Evolutionary conservation across 2,888 invertebrate species (phyloP).

Genomic region (Cosmorhoe ocellata): DNA sequence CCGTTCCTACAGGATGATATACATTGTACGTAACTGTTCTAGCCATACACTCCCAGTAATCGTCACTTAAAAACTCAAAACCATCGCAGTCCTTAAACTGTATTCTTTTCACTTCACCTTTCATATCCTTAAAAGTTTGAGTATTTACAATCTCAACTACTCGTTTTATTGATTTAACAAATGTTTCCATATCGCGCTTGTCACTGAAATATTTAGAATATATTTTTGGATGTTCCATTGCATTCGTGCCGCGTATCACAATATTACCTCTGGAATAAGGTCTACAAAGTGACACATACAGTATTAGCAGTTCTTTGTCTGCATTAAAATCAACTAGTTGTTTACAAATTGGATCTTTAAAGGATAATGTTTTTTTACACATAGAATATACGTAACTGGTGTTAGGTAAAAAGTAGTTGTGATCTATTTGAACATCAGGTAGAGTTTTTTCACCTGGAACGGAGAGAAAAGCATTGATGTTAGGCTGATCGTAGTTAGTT

Average conservation of each 20-base stretch:
- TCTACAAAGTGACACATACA: slow-evolving; percentile 65
- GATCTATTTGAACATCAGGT: slow-evolving; percentile 73
- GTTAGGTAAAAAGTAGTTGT: slow-evolving; percentile 69
- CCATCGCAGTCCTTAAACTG: slow-evolving; percentile 59
- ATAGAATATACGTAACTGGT: slow-evolving; percentile 59
- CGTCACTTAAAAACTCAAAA: slow-evolving; percentile 54
- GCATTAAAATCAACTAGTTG: slow-evolving; percentile 62
- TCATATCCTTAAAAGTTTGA: slow-evolving; percentile 52
- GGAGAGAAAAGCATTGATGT: slow-evolving; percentile 69
- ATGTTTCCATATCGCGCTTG: slow-evolving; percentile 58
- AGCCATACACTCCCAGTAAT: slow-evolving; percentile 74
- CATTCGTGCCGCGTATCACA: slow-evolving; percentile 51
- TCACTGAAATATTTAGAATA: slow-evolving; percentile 68
- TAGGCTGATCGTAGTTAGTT: slow-evolving; percentile 70
- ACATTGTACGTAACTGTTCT: slow-evolving; percentile 68
- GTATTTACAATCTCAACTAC: slow-evolving; percentile 61
- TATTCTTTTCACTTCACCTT: slow-evolving; percentile 63
- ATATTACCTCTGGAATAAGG: slow-evolving; percentile 67
- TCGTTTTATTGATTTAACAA: slow-evolving; percentile 57
- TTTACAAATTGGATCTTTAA: slow-evolving; percentile 60
- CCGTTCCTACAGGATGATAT: slow-evolving; percentile 73
- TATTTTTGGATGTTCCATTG: slow-evolving; percentile 64
- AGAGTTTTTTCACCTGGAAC: slow-evolving; percentile 52
- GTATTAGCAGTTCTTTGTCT: slow-evolving; percentile 63
- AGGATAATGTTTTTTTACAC: slow-evolving; percentile 59